Percentiles rank a stretch among this genome's conserved stretches.
Evolutionary conservation across 1,140 invertebrate species (phyloP).

Genomic region (Tetragnatha versicolor): DNA sequence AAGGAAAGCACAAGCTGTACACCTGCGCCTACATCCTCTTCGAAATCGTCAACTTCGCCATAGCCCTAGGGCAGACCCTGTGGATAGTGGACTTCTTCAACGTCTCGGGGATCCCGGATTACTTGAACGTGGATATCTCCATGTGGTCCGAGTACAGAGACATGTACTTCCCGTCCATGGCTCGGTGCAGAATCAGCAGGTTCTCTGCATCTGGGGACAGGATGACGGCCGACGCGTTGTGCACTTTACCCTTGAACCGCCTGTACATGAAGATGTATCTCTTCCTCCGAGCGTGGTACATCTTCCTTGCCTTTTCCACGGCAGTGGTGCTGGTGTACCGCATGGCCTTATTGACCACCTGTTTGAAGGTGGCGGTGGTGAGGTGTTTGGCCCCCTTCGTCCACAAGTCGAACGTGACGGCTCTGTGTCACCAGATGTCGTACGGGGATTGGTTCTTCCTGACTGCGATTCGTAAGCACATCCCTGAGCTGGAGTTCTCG

Average conservation of each 20-base stretch:
- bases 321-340: not conserved
- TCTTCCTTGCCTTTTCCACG: not conserved
- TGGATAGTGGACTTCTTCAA: slow-evolving; percentile 22
- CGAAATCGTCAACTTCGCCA: not conserved
- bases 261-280: slow-evolving; percentile 15
- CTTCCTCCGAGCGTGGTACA: not conserved
- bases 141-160: slow-evolving; percentile 5
- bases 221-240: not conserved
- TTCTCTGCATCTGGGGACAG: not conserved
- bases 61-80: not conserved
- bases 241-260: slow-evolving; percentile 8
- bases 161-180: slow-evolving; percentile 10
- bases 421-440: not conserved
- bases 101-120: not conserved
- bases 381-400: not conserved
- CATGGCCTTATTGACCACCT: not conserved
- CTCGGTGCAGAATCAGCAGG: not conserved
- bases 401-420: not conserved
- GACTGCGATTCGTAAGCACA: not conserved
- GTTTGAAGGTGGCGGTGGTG: not conserved
- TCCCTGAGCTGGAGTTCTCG: not conserved
- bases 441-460: slow-evolving; percentile 36
- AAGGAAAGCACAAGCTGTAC: slow-evolving; percentile 6
- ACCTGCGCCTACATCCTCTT: not conserved
- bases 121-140: not conserved